Evolutionary conservation across 2,888 invertebrate genomes (phyloP).

Genomic region (Zhuqinia jingwanae): DNA sequence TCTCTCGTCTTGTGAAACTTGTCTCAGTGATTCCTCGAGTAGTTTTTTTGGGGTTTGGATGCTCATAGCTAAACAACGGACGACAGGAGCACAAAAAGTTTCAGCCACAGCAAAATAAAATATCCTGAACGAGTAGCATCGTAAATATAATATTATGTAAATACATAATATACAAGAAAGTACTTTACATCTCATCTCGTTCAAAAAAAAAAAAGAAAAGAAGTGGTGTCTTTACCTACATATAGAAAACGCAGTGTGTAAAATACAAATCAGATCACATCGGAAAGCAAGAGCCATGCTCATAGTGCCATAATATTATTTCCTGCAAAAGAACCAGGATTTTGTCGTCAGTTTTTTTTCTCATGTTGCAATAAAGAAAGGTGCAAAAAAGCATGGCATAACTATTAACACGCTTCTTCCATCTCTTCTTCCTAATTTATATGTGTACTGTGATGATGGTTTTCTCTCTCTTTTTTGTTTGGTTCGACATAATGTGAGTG

Average conservation of each 20-base stretch:
- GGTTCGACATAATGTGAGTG: not conserved
- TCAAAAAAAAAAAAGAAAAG: too few species aligned
- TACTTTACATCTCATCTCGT: not conserved
- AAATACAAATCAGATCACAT: not conserved
- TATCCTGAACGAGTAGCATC: constrained; percentile 14
- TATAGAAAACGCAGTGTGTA: not conserved
- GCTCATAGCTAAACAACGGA: not conserved
- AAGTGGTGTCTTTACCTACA: not conserved
- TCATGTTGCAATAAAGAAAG: constrained; percentile 34
- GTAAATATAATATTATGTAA: constrained; percentile 23
- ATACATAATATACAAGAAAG: not conserved
- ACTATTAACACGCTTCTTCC: not conserved
- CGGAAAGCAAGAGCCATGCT: not conserved
- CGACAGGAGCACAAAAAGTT: not conserved
- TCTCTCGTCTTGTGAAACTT: not conserved
- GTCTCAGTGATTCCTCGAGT: not conserved
- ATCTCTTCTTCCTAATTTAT: constrained; percentile 7
- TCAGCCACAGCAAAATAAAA: not conserved
- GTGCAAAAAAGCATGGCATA: constrained; percentile 23
- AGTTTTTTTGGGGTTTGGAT: not conserved
- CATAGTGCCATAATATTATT: not conserved
- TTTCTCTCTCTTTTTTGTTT: not conserved
- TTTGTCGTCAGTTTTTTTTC: constrained; percentile 9
- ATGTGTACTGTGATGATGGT: not conserved
- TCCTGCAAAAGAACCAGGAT: constrained; percentile 7